phyloP scores from a whole-genome alignment of 2,888 invertebrate species.

The Cataglyphis altisquamis region DNA sequence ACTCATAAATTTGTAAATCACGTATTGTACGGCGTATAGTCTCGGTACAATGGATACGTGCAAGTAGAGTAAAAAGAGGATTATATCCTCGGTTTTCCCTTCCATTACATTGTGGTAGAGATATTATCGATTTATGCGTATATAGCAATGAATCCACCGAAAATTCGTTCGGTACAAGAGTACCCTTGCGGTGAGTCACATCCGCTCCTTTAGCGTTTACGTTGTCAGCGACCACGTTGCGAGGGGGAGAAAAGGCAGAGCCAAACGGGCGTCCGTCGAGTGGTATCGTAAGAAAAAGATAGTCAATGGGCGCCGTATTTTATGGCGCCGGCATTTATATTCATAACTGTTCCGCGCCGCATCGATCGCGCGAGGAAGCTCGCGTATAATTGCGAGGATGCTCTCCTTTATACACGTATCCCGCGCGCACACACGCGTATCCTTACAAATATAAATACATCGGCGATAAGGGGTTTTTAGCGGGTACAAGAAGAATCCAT shows the following conservation, averaged over 20 bases:
- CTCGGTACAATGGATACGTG: conserved; percentile 33
- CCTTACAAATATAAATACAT: conserved; percentile 29
- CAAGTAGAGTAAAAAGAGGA: background rate
- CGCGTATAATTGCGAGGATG: conserved; percentile 16
- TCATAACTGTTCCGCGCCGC: conserved; percentile 52
- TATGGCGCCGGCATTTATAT: conserved; percentile 61
- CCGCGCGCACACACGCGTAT: background rate
- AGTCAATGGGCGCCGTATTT: conserved; percentile 73
- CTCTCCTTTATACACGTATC: background rate
- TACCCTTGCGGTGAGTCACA: conserved; percentile 69
- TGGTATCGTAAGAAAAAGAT: conserved; percentile 67
- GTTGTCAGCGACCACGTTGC: conserved; percentile 46
- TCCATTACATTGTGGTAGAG: conserved; percentile 29
- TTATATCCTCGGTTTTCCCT: background rate
- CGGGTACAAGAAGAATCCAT: conserved; percentile 48
- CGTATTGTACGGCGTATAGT: conserved; percentile 36
- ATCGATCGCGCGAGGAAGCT: conserved; percentile 54
- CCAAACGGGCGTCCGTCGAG: conserved; percentile 54
- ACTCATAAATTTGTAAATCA: conserved; percentile 54
- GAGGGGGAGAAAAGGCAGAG: conserved; percentile 60
- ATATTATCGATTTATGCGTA: conserved; percentile 66
- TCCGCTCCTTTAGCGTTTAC: conserved; percentile 69
- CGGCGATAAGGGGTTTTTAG: conserved; percentile 21
- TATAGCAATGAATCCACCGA: conserved; percentile 62
- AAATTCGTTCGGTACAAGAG: conserved; percentile 53